Evolutionary conservation across 2,113 vertebrate genomes (phyloP).

Genomic region (Dendropsophus ebraccatus): DNA sequence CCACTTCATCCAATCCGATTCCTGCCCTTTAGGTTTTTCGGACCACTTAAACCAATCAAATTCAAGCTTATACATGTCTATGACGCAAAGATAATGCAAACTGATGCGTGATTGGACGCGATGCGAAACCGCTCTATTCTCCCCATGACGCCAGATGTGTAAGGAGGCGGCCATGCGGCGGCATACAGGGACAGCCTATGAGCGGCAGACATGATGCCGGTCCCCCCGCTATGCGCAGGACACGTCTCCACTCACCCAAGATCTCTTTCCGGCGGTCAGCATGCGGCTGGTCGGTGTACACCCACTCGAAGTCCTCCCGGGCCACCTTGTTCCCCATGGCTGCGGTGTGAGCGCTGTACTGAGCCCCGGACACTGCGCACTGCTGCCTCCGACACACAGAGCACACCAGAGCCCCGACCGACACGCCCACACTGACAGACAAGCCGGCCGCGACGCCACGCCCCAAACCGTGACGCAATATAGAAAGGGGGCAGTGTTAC

Average conservation of each 20-base stretch:
- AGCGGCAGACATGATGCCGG: neutral
- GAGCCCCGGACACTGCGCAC: neutral
- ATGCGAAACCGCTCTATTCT: neutral
- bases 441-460: neutral
- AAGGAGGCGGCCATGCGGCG: neutral
- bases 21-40: no score
- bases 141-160: neutral
- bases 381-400: neutral
- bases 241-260: constrained; percentile 78
- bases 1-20: no score
- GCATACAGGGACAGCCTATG: neutral
- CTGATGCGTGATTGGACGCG: neutral
- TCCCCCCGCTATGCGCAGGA: neutral
- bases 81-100: neutral
- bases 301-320: constrained; percentile 93
- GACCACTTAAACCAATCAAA: neutral
- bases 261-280: constrained; percentile 86
- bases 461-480: neutral
- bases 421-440: constrained; percentile 21
- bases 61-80: neutral
- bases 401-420: neutral
- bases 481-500: neutral
- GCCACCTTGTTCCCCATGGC: constrained; percentile 84
- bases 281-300: constrained; percentile 94
- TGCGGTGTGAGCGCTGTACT: neutral